phyloP scores from a whole-genome alignment of 2,113 vertebrate genomes.

The Calonectris borealis region DNA sequence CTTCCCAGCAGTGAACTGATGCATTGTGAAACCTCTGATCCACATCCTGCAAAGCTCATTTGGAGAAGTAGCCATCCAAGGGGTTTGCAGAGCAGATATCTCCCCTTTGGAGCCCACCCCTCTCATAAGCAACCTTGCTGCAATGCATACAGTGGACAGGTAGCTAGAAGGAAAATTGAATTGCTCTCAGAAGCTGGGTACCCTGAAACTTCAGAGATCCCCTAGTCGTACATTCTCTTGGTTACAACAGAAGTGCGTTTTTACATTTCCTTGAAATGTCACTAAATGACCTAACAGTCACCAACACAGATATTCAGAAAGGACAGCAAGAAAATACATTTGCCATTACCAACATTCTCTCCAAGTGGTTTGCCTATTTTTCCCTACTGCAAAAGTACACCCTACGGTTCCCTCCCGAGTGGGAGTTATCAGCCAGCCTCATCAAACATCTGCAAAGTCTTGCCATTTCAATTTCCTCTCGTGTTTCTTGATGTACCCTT shows the following conservation, averaged over 20 bases:
- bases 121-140: not conserved
- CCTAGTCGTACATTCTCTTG: fast-evolving
- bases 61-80: not conserved
- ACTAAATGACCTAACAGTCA: not conserved
- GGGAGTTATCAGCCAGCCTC: not conserved
- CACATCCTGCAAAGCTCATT: no score
- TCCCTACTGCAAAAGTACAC: not conserved
- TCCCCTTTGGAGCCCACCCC: not conserved
- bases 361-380: not conserved
- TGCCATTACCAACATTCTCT: not conserved
- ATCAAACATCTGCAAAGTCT: not conserved
- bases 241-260: not conserved
- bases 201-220: not conserved
- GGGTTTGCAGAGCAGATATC: not conserved
- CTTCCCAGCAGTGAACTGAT: not conserved
- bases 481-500: not conserved
- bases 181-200: not conserved
- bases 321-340: not conserved
- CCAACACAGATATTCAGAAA: not conserved
- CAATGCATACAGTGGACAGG: no score
- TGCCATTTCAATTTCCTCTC: conserved; percentile 28
- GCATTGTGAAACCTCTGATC: fast-evolving
- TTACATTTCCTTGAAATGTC: not conserved
- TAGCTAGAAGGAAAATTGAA: not conserved
- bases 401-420: fast-evolving